These are phyloP conservation scores for Rhinolophus ferrumequinum DNA, from an alignment of 2,113 vertebrate species.

Conservation along the genomic window DNA sequence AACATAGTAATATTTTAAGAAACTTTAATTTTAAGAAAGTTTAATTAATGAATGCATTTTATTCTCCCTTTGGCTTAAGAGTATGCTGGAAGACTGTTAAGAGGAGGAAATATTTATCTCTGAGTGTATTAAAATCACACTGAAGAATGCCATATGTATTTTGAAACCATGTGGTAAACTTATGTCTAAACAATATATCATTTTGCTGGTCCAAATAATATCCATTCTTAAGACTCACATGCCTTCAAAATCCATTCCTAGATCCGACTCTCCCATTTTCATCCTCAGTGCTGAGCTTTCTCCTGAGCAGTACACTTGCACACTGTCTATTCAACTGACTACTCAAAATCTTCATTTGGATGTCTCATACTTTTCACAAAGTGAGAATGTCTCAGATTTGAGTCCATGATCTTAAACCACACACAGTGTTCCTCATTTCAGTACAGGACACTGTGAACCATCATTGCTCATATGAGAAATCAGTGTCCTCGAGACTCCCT, in stretches of 20 bases:
- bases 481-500: neutral
- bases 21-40: neutral
- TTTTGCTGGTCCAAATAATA: constrained; percentile 19
- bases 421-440: neutral
- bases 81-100: constrained; percentile 38
- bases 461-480: neutral
- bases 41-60: constrained; percentile 48
- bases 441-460: neutral
- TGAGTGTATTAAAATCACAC: constrained; percentile 40
- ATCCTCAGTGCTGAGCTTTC: neutral
- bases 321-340: neutral
- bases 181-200: constrained; percentile 35
- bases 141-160: constrained; percentile 44
- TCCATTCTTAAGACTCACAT: neutral
- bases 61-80: constrained; percentile 2
- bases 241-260: neutral
- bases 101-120: neutral
- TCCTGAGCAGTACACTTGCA: neutral
- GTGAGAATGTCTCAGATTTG: neutral
- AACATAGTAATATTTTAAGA: neutral
- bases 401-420: neutral
- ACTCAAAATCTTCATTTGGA: neutral
- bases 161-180: constrained; percentile 58
- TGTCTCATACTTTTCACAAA: neutral
- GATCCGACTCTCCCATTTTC: neutral